Percentiles rank a stretch among this genome's conserved stretches.
phyloP scores from a whole-genome alignment of 1,140 invertebrate species.

The Gonatopus flavifemur region DNA sequence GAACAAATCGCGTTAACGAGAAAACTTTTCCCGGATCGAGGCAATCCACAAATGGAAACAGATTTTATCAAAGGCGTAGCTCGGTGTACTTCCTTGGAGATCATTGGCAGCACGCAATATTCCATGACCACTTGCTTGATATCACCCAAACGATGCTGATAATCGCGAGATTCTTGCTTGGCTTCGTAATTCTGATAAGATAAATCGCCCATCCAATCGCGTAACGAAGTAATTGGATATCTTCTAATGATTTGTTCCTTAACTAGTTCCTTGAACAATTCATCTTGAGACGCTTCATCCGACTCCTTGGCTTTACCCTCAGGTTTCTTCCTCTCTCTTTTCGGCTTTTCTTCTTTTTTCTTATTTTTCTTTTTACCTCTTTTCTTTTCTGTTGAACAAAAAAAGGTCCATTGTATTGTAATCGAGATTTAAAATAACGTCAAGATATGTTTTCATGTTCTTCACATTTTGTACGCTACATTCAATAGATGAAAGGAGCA shows the following conservation, averaged over 20 bases:
- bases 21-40: constrained; percentile 62
- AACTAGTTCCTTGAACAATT: constrained; percentile 65
- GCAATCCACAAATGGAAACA: constrained; percentile 63
- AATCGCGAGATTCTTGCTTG: constrained; percentile 37
- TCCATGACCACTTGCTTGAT: constrained; percentile 64
- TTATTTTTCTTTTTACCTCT: background rate
- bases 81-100: constrained; percentile 60
- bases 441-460: too few relatives aligned
- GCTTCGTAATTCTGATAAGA: constrained; percentile 49
- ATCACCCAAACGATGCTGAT: constrained; percentile 53
- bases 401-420: too few relatives aligned
- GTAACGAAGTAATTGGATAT: constrained; percentile 29
- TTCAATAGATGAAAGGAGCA: too few relatives aligned
- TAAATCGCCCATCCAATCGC: constrained; percentile 47
- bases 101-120: constrained; percentile 67
- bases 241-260: constrained; percentile 43
- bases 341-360: background rate
- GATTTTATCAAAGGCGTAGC: constrained; percentile 63
- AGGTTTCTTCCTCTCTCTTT: constrained; percentile 40
- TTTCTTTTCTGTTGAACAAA: too few relatives aligned
- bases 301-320: constrained; percentile 63
- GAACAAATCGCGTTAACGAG: constrained; percentile 64
- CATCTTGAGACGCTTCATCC: constrained; percentile 57
- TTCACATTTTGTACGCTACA: too few relatives aligned
- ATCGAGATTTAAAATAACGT: too few relatives aligned